Conservation (phyloP, 2,113 vertebrate species). For the Vanacampus margaritifer region DNA sequence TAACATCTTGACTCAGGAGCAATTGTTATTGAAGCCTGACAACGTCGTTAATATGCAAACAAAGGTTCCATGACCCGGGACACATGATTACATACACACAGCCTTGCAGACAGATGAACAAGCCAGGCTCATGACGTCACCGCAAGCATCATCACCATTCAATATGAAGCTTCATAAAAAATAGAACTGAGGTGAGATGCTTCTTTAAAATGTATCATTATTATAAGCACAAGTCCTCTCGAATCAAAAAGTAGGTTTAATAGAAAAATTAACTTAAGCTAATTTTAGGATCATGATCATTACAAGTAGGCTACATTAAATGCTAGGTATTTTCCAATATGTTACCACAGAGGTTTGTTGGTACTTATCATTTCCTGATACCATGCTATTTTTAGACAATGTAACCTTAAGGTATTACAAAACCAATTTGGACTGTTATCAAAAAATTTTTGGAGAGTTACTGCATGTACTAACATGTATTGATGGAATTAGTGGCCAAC, state of each 20-base stretch:
- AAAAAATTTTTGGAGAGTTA: too few species aligned
- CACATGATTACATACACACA: background rate
- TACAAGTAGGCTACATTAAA: too few species aligned
- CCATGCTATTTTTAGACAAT: background rate
- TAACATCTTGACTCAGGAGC: background rate
- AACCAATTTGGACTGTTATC: too few species aligned
- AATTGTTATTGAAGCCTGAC: conserved; percentile 11
- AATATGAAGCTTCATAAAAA: background rate
- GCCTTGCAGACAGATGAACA: background rate
- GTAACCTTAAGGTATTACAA: too few species aligned
- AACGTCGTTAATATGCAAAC: conserved; percentile 23
- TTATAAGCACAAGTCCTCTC: background rate
- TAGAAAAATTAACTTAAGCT: background rate
- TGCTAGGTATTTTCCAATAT: background rate
- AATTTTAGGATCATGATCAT: background rate
- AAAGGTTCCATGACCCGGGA: conserved; percentile 10
- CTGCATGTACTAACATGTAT: too few species aligned
- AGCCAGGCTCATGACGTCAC: background rate
- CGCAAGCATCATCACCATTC: background rate
- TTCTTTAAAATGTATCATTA: too few species aligned
- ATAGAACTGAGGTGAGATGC: background rate
- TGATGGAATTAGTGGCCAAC: too few species aligned
- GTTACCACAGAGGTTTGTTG: background rate
- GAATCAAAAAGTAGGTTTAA: background rate
- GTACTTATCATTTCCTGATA: background rate